Percentiles rank a stretch among this genome's conserved stretches.
Evolutionary conservation across 2,888 invertebrate genomes (phyloP).

Genomic region (Archips xylosteana): DNA sequence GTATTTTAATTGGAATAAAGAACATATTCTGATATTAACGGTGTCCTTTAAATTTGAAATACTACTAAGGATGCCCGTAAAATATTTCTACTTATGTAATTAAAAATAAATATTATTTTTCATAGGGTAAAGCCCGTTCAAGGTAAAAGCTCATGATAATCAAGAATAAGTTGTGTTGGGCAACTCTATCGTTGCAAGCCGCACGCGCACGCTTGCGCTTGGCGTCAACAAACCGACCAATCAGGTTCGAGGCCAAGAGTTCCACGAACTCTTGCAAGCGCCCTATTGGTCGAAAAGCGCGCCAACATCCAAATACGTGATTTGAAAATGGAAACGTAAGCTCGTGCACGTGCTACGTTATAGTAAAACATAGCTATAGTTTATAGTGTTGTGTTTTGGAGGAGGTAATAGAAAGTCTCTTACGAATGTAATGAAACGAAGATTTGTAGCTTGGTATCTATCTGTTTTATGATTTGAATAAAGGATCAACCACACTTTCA

Average conservation of each 20-base stretch:
- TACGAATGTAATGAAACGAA: slow-evolving; percentile 35
- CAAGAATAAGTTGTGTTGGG: slow-evolving; percentile 28
- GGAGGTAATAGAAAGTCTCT: slow-evolving; percentile 36
- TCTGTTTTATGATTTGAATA: background rate
- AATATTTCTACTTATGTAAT: background rate
- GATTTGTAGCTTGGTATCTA: slow-evolving; percentile 12
- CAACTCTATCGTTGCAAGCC: slow-evolving; percentile 27
- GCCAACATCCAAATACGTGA: slow-evolving; percentile 63
- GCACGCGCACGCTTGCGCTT: slow-evolving; percentile 42
- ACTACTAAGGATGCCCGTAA: background rate
- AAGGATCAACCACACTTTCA: slow-evolving; percentile 5
- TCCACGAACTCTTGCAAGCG: slow-evolving; percentile 70
- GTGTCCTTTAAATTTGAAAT: background rate
- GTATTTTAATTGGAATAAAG: no score
- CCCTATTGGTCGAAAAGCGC: slow-evolving; percentile 67
- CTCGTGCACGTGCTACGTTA: slow-evolving; percentile 53
- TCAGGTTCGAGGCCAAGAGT: slow-evolving; percentile 72
- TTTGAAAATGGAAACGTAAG: slow-evolving; percentile 61
- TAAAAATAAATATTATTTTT: no score
- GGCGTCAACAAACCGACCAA: slow-evolving; percentile 54
- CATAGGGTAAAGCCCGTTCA: background rate
- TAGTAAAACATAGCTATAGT: slow-evolving; percentile 20
- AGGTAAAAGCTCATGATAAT: slow-evolving; percentile 29
- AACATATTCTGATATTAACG: no score
- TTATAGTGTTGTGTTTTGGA: slow-evolving; percentile 17